Evolutionary conservation across 2,797 vertebrate species (phyloP), one percentile per base, ranked within the genome.

Genomic region (Chelmon rostratus): DNA sequence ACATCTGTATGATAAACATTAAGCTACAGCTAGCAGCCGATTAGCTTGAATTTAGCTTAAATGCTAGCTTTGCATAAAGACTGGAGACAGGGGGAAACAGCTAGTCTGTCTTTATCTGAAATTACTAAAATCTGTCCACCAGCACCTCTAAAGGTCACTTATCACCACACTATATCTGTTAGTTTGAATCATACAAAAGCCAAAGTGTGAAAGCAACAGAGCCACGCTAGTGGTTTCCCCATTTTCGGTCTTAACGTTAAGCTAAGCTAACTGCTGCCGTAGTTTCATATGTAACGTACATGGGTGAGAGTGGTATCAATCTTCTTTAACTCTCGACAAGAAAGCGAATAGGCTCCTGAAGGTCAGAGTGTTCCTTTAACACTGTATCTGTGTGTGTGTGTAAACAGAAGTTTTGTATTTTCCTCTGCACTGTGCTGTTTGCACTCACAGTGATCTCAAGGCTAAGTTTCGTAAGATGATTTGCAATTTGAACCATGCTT

Each of bases 381-480:
- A 50, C 6, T 5, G 40, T 42, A 13, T 42, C 37, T 61, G 35
- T 40, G 15, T 53, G 49, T 54, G 64, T 46, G 28, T 56, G 57
- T 37, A 11, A 25, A 28, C 49, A 16, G 12, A 52, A 6, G n/a
- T n/a, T n/a, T n/a, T 38, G 6, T 38, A 10, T 47, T 49, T 44
- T 33, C 10, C 38, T 68, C 59, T 76, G 63, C 16, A 28, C 47
- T 35, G 53, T 40, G 19, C 19, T 44, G 47, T 65, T 56, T 64
- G 61, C 57, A 54, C 52, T 61, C 28, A 67, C 8, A 77, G 40
- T 79, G 57, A 73, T 79, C 86, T 91, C 86, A 91, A 91, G 84
- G 89, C 86, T 75, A 87, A 78, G 63, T 86, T 85, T 78, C 76
- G 86, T 85, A 76, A 89, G 84, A 88, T 70, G 67, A 88, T 82